Evolutionary conservation across 2,888 invertebrate species (phyloP), one percentile per base, ranked within the genome.

Genomic region (Mactromeris polynyma): DNA sequence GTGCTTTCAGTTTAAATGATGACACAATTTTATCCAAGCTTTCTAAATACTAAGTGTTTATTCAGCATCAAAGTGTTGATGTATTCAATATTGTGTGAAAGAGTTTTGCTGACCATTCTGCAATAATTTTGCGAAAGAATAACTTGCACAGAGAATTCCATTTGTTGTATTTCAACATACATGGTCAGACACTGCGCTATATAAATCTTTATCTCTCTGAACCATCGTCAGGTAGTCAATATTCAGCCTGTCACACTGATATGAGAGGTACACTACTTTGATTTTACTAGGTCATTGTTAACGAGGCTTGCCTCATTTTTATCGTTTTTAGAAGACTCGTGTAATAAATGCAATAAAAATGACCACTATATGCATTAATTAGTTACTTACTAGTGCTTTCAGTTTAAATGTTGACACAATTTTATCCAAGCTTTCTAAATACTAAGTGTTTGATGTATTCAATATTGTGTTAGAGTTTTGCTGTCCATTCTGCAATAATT

Each of bases 381-480:
- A n/a, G n/a, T n/a, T n/a, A 46, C 46, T 42, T 42, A 11, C 42
- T 46, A 17, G 11, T 1, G 2, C 2, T 46, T 14, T 46, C 46
- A 46, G 46, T 1, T 17, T 46, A 2, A 46, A 97, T 98, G 21
- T 99, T 99, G 2, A 97, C 98, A 87, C 99, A 99, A 96, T 97
- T 99, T 40, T 40, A 40, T 7, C 40, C n/a, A n/a, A n/a, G n/a
- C n/a, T n/a, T n/a, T n/a, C n/a, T n/a, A n/a, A n/a, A n/a, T n/a
- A n/a, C n/a, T n/a, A n/a, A n/a, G n/a, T n/a, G n/a, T n/a, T n/a
- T n/a, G n/a, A n/a, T n/a, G n/a, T n/a, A n/a, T n/a, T n/a, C n/a
- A n/a, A n/a, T n/a, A n/a, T n/a, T n/a, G n/a, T n/a, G n/a, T n/a
- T n/a, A n/a, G n/a, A n/a, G n/a, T n/a, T n/a, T n/a, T n/a, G n/a